Base-by-base conservation (phyloP, 2,888 invertebrate species). In the Gasteruption jaculator region DNA sequence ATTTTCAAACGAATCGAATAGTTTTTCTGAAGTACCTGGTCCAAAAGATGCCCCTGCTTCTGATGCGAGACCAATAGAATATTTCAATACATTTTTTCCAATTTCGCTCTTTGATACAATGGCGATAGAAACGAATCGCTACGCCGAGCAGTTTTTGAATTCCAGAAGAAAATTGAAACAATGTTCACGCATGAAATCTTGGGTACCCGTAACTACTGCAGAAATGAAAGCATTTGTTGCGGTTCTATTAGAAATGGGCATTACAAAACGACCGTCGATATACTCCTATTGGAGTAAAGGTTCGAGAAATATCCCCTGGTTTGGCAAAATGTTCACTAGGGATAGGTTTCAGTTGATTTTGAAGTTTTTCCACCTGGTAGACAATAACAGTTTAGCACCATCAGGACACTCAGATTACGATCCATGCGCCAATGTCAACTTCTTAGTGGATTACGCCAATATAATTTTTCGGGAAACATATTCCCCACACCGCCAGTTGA, bases 241-340 rank as follows among this genome's bases (percentile, higher is more conserved):
- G 4, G 40, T 52, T 15, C 15, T 53, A 41, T 35, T 50, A 12
- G 48, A 50, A 45, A 47, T 41, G 47, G 51, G 46, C 3, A 47
- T 48, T 36, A 52, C 50, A 2, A 41, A 36, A 45, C 38, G 48
- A 32, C 45, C 51, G 22, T 40, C 39, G 32, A 47, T 50, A 27
- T 27, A 24, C 22, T 44, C 41, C 24, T 54, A 54, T 46, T 54
- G 53, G 53, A 26, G n/a, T 30, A 47, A 44, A 34, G 44, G 41
- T 45, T 54, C 51, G 7, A 34, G 48, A 46, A 5, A 27, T 30
- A 56, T 51, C 16, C 50, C 49, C 18, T 49, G 48, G 49, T 56
- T 53, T 42, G 19, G 44, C n/a, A 55, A 41, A 42, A 53, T 56
- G 52, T 47, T 52, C 50, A 11, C 49, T 24, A 50, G 53, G 27